These are phyloP conservation scores for Amphiprion clarkii DNA, from an alignment of 2,797 vertebrate species.

Conservation along the genomic window DNA sequence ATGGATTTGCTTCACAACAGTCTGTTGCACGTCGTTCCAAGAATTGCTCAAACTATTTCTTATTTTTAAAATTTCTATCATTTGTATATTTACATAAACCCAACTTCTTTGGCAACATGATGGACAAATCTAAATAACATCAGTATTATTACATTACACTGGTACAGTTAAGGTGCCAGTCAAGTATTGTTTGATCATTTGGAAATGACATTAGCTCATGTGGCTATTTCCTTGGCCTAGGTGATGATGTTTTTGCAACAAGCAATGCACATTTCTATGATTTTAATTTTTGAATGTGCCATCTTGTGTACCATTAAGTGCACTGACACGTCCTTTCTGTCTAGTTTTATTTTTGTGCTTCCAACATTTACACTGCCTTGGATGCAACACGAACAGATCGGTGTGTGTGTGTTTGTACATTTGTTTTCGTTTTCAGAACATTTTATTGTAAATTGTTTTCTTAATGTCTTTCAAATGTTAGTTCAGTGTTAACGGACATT, in stretches of 20 bases:
- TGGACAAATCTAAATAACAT: constrained; percentile 1
- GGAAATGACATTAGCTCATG: constrained; percentile 4
- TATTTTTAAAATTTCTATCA: constrained; percentile 7
- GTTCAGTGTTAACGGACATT: constrained; percentile 57
- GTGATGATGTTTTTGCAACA: constrained; percentile 6
- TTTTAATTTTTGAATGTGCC: not conserved
- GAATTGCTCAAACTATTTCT: not conserved
- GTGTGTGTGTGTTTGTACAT: constrained; percentile 53
- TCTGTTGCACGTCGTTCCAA: not conserved
- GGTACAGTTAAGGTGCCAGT: not conserved
- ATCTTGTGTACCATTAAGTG: constrained; percentile 8
- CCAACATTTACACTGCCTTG: constrained; percentile 22
- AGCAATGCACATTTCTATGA: constrained; percentile 4
- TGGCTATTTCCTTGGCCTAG: constrained; percentile 2
- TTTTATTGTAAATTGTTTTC: constrained; percentile 65
- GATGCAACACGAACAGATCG: constrained; percentile 4
- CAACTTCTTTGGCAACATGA: not conserved
- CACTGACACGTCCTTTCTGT: constrained; percentile 15
- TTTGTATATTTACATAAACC: not conserved
- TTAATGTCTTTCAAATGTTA: constrained; percentile 39
- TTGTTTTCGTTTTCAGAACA: constrained; percentile 54
- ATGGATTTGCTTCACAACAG: not conserved
- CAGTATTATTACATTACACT: not conserved
- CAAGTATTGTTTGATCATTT: constrained; percentile 1
- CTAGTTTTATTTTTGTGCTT: constrained; percentile 18